Conservation (phyloP, 2,888 invertebrate species). For the Clivina fossor region DNA sequence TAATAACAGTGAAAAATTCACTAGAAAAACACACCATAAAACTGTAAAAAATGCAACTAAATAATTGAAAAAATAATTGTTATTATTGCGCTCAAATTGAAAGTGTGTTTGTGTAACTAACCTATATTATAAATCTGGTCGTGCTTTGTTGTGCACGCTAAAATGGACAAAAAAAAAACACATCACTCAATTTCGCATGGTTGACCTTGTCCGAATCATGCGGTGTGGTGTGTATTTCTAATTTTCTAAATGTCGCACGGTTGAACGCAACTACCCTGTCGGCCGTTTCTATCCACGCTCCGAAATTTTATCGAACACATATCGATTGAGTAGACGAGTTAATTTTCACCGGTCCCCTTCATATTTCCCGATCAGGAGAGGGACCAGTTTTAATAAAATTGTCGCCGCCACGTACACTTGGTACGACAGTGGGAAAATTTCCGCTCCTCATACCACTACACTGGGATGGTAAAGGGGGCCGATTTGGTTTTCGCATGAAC, state of each 20-base stretch:
- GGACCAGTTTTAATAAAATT: constrained; percentile 30
- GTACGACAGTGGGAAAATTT: too few relatives aligned
- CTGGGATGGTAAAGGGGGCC: too few relatives aligned
- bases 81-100: background rate
- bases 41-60: background rate
- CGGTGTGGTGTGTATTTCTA: constrained; percentile 6
- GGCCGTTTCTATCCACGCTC: background rate
- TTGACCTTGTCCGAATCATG: background rate
- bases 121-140: too few relatives aligned
- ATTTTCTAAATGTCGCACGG: constrained; percentile 7
- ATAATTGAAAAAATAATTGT: background rate
- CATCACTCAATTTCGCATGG: constrained; percentile 1
- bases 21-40: too few relatives aligned
- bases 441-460: too few relatives aligned
- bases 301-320: constrained; percentile 22
- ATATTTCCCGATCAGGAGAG: constrained; percentile 23
- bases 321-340: constrained; percentile 28
- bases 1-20: too few relatives aligned
- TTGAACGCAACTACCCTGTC: too few relatives aligned
- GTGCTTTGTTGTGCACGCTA: too few relatives aligned
- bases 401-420: too few relatives aligned
- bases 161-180: too few relatives aligned
- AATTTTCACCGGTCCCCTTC: constrained; percentile 30
- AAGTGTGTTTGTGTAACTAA: background rate
- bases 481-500: constrained; percentile 25